Evolutionary conservation across 2,888 invertebrate genomes (phyloP).

Genomic region (Pemphredon lugubris): DNA sequence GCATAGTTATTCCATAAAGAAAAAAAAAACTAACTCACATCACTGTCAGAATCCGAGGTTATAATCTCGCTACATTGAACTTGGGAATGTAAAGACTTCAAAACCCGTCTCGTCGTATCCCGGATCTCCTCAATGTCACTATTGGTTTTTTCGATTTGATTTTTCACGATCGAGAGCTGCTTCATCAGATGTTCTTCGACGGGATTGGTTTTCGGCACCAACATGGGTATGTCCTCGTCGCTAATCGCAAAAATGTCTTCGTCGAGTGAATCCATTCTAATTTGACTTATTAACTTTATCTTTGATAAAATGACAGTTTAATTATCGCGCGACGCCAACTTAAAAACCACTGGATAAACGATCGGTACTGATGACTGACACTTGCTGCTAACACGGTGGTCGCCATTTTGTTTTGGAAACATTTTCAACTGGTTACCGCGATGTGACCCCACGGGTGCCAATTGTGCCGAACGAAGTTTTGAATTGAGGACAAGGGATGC

Average conservation of each 20-base stretch:
- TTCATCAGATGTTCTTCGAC: conserved; percentile 71
- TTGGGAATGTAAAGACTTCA: conserved; percentile 61
- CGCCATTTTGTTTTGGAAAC: too few relatives aligned
- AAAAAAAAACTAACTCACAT: conserved; percentile 67
- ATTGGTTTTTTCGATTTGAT: conserved; percentile 61
- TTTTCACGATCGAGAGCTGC: conserved; percentile 60
- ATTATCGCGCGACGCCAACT: too few relatives aligned
- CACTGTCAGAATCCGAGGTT: conserved; percentile 67
- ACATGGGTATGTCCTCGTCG: conserved; percentile 44
- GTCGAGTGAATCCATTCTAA: conserved; percentile 65
- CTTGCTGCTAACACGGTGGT: too few relatives aligned
- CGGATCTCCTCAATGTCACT: conserved; percentile 62
- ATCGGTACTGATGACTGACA: too few relatives aligned
- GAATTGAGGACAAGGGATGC: too few relatives aligned
- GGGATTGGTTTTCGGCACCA: conserved; percentile 62
- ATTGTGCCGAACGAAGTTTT: too few relatives aligned
- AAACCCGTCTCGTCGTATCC: conserved; percentile 51
- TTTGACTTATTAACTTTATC: too few relatives aligned
- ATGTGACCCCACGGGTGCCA: too few relatives aligned
- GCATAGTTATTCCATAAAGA: too few relatives aligned
- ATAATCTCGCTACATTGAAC: conserved; percentile 59
- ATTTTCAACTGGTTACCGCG: too few relatives aligned
- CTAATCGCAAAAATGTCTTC: conserved; percentile 66
- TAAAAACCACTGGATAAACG: too few relatives aligned
- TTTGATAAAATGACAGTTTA: too few relatives aligned